Evolutionary conservation across 2,888 invertebrate genomes (phyloP), one percentile per base, ranked within the genome.

Genomic region (Drosophila birchii): DNA sequence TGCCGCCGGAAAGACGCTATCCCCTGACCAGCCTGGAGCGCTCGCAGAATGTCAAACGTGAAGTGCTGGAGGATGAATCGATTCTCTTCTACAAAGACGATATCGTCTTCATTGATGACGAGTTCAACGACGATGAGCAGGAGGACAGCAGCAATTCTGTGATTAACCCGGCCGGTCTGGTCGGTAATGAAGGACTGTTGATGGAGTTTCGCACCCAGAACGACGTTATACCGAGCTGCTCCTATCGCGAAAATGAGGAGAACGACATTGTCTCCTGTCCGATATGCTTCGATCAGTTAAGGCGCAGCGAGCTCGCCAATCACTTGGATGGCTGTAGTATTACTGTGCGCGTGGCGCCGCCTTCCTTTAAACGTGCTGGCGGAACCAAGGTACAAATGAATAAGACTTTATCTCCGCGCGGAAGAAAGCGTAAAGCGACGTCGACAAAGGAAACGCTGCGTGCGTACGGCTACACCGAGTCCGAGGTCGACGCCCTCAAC

Each of bases 301-400:
- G 81, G 32, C 91, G 93, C 8, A 75, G 79, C 3, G 73, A 87
- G 14, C 84, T 92, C 32, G 66, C 80, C 0, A 90, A 91, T 12
- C 93, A 93, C 63, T 76, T 93, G 34, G 90, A 93, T 18, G 93
- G 93, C 12, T 93, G 93, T 74, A 88, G 91, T 16, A 91, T 92
- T 29, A 76, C 83, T 2, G 70, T 83, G 5, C 86, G 84, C 56
- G 78, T 92, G 18, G 55, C 72, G 56, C 81, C 88, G 4, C 86
- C 86, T 0, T 76, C 69, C 9, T 32, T 66, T 11, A 62, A 78
- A n/a, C 53, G 72, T 73, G 77, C 41, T 75, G 29, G 14, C 0
- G 7, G 44, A 3, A 16, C 16, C 14, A 39, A 29, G 2, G 41
- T 39, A 41, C 61, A 36, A 7, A 14, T 58, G 11, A 49, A 29